A percentile compares a stretch with the other conserved stretches of the same genome.
Evolutionary conservation across 2,797 vertebrate genomes (phyloP).

Genomic region (Apogon hyalosoma): DNA sequence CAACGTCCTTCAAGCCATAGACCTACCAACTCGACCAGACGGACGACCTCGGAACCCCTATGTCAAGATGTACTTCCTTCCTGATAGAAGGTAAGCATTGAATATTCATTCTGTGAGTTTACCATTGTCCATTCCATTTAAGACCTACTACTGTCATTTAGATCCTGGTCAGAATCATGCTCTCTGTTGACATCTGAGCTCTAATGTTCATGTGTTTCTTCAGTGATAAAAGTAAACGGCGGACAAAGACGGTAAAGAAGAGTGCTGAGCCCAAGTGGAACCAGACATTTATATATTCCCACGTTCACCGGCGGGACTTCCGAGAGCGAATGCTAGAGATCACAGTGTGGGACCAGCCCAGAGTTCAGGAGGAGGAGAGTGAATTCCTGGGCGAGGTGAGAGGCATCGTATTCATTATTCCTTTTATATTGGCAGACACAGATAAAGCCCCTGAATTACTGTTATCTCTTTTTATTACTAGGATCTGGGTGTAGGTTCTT

Average conservation of each 20-base stretch:
- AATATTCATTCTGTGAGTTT: neutral
- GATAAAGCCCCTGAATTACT: neutral
- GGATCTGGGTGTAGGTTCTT: neutral
- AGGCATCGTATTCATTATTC: neutral
- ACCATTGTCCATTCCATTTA: neutral
- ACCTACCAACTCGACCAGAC: conserved; percentile 91
- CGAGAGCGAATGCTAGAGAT: conserved; percentile 95
- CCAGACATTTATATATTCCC: conserved; percentile 95
- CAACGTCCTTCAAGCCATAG: conserved; percentile 97
- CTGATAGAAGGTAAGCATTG: conserved; percentile 91
- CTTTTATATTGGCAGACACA: neutral
- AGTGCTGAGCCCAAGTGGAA: conserved; percentile 95
- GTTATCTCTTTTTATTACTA: neutral
- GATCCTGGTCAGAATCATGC: neutral
- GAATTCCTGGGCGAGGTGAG: conserved; percentile 95
- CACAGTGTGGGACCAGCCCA: conserved; percentile 95
- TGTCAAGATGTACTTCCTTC: conserved; percentile 99
- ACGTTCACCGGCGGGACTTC: conserved; percentile 95
- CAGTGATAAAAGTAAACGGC: conserved; percentile 95
- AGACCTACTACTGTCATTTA: neutral
- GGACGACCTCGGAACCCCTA: conserved; percentile 96
- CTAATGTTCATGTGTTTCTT: neutral
- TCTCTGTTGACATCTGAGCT: neutral
- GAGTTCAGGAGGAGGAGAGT: conserved; percentile 94
- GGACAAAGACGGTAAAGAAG: conserved; percentile 97